Conservation (phyloP, 2,113 vertebrate genomes). For the Rhineura floridana region DNA sequence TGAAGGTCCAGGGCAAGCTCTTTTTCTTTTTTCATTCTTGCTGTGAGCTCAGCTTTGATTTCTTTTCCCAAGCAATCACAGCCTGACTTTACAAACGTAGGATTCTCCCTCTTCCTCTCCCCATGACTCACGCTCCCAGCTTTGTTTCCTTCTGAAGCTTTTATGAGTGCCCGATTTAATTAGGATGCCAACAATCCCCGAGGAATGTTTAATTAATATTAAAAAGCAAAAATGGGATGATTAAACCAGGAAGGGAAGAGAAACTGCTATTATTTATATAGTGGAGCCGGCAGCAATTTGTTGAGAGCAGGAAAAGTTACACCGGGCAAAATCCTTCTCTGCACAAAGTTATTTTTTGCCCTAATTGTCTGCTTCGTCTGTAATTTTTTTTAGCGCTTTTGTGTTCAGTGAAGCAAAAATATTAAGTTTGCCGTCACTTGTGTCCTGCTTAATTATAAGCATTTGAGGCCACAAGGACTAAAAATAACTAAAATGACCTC, state of each 20-base stretch:
- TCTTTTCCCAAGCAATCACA: not conserved
- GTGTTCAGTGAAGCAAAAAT: not conserved
- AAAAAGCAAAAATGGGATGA: slow-evolving; percentile 62
- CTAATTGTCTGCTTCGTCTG: slow-evolving; percentile 35
- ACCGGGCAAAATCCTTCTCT: slow-evolving; percentile 10
- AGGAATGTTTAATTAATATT: slow-evolving; percentile 72
- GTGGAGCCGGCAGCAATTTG: slow-evolving; percentile 54
- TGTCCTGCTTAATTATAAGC: slow-evolving; percentile 39
- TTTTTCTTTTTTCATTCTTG: not conserved
- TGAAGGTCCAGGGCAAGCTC: rapidly evolving
- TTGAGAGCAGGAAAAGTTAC: not conserved
- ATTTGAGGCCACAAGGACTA: not conserved
- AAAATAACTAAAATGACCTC: not conserved
- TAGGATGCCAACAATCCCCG: slow-evolving; percentile 58
- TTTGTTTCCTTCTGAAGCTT: slow-evolving; percentile 41
- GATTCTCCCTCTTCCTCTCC: not conserved
- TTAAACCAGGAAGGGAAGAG: slow-evolving; percentile 51
- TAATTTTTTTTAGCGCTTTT: slow-evolving; percentile 48
- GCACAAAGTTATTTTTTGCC: slow-evolving; percentile 34
- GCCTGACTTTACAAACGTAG: rapidly evolving
- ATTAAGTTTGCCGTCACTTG: slow-evolving; percentile 27
- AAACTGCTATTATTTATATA: slow-evolving; percentile 61
- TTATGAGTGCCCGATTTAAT: slow-evolving; percentile 55
- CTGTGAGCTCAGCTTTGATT: too few species aligned
- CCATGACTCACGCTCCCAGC: slow-evolving; percentile 25